Percentiles rank a stretch among this genome's conserved stretches.
Evolutionary conservation across 1,140 invertebrate genomes (phyloP).

Genomic region (Heliconius congener): DNA sequence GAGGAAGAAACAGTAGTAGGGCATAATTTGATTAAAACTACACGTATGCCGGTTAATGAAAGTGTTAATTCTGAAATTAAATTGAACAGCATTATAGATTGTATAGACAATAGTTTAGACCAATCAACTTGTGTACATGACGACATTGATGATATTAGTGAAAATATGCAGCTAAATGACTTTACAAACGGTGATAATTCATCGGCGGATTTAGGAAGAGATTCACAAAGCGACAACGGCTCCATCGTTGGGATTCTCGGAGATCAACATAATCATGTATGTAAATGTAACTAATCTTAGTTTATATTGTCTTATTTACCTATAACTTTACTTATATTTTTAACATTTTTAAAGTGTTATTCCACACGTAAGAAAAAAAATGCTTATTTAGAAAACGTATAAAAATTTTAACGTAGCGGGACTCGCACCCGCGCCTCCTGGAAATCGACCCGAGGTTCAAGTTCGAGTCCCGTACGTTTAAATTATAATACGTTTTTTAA

Average conservation of each 20-base stretch:
- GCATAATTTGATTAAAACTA: conserved; percentile 42
- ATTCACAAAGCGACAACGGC: conserved; percentile 64
- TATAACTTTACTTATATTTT: background rate
- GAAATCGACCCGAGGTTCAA: too few relatives aligned
- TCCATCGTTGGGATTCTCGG: conserved; percentile 78
- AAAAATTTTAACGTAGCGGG: too few relatives aligned
- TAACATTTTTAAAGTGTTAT: too few relatives aligned
- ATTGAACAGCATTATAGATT: conserved; percentile 35
- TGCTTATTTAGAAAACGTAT: too few relatives aligned
- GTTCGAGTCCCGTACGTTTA: too few relatives aligned
- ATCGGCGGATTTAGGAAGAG: conserved; percentile 47
- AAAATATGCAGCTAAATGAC: conserved; percentile 26
- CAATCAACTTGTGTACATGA: conserved; percentile 37
- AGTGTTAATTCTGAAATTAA: conserved; percentile 58
- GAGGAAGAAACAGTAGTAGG: conserved; percentile 67
- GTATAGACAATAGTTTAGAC: conserved; percentile 27
- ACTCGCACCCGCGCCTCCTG: too few relatives aligned
- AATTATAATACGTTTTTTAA: too few relatives aligned
- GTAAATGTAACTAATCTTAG: conserved; percentile 44
- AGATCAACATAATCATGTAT: conserved; percentile 77
- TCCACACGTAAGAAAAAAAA: too few relatives aligned
- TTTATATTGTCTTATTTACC: background rate
- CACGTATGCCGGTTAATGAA: conserved; percentile 61
- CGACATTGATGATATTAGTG: conserved; percentile 28
- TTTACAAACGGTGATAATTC: conserved; percentile 35